phyloP scores from a whole-genome alignment of 2,797 vertebrate genomes.

The Vireo griseus region DNA sequence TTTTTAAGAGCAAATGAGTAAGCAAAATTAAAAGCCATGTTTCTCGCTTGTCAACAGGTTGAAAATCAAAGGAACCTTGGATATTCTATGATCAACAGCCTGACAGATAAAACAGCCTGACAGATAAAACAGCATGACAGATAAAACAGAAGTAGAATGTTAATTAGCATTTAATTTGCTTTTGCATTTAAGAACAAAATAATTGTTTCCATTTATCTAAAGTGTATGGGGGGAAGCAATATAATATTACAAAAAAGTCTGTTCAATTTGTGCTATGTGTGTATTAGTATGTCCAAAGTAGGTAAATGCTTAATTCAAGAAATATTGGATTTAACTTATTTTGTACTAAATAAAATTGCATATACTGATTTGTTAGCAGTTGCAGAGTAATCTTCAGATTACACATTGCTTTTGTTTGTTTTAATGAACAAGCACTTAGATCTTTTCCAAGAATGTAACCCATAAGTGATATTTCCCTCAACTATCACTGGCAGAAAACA shows the following conservation, averaged over 20 bases:
- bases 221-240: fast-evolving
- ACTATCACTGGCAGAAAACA: not conserved
- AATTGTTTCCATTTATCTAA: not conserved
- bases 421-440: not conserved
- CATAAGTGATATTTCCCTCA: not conserved
- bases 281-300: not conserved
- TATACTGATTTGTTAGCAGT: not conserved
- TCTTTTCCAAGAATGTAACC: not conserved
- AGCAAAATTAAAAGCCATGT: not conserved
- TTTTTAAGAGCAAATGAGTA: not conserved
- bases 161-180: not conserved
- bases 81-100: not conserved
- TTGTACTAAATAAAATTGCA: not conserved
- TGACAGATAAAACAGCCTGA: not conserved
- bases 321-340: not conserved
- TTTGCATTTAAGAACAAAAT: not conserved
- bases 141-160: not conserved
- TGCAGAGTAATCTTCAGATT: not conserved
- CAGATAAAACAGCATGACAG: not conserved
- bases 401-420: not conserved
- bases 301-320: not conserved
- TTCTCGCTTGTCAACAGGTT: not conserved
- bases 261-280: not conserved
- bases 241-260: not conserved
- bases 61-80: not conserved